Conservation (phyloP, 2,113 vertebrate species). For the Hyla sarda region DNA sequence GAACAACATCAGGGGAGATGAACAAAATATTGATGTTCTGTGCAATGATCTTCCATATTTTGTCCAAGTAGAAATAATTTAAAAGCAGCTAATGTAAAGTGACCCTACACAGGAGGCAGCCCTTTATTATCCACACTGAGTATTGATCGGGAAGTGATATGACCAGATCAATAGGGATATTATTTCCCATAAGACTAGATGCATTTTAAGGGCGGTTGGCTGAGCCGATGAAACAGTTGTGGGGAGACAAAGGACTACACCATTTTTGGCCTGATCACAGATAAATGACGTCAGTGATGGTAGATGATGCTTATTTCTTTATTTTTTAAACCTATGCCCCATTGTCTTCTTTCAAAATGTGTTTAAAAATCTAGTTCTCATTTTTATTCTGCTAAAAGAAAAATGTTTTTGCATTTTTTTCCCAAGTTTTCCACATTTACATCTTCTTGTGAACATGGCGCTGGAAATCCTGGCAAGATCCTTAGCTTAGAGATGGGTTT, state of each 20-base stretch:
- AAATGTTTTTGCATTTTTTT: too few relatives aligned
- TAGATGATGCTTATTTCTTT: background rate
- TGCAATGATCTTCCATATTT: constrained; percentile 37
- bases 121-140: background rate
- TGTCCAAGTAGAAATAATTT: background rate
- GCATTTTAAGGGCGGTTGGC: background rate
- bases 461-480: background rate
- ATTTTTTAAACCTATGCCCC: background rate
- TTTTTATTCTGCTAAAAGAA: background rate
- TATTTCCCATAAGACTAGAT: background rate
- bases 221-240: background rate
- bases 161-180: background rate
- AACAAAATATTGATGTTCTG: constrained; percentile 33
- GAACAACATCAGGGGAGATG: background rate
- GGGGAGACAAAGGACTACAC: background rate
- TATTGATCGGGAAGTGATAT: background rate
- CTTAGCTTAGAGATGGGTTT: background rate
- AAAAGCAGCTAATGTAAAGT: background rate
- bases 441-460: background rate
- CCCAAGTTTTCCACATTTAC: background rate
- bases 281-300: background rate
- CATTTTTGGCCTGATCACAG: background rate
- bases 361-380: background rate
- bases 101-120: background rate
- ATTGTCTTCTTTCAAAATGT: background rate